These are phyloP conservation scores for Ormyrus rosae DNA, from an alignment of 2,888 invertebrate species.

Conservation along the genomic window DNA sequence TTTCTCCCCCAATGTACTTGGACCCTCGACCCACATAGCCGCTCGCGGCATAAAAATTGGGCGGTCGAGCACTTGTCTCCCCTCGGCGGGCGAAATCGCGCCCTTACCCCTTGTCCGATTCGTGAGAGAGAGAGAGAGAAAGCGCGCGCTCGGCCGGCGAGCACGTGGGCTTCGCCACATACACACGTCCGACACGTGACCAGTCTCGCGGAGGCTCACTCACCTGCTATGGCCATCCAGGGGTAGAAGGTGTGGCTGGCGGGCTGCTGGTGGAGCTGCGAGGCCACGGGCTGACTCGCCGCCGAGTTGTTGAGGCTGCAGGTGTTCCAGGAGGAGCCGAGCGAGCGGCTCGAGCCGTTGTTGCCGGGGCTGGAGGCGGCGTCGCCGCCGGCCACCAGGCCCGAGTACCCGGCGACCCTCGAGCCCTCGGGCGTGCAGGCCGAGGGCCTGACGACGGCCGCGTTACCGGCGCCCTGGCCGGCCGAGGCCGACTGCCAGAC, in stretches of 20 bases:
- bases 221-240: slow-evolving; percentile 99
- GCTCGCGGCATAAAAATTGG: slow-evolving; percentile 4
- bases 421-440: slow-evolving; percentile 92
- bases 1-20: no score
- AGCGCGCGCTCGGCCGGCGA: slow-evolving; percentile 42
- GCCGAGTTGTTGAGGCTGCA: slow-evolving; percentile 90
- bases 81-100: no score
- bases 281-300: slow-evolving; percentile 85
- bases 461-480: slow-evolving; percentile 76
- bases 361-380: slow-evolving; percentile 85
- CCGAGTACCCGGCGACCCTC: slow-evolving; percentile 85
- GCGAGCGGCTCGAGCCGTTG: slow-evolving; percentile 79
- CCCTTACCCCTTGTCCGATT: no score
- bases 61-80: neutral
- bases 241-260: slow-evolving; percentile 97
- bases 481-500: slow-evolving; percentile 85
- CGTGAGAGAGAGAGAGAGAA: slow-evolving; percentile 20
- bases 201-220: slow-evolving; percentile 74
- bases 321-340: slow-evolving; percentile 91
- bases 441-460: slow-evolving; percentile 85
- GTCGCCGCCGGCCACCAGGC: slow-evolving; percentile 87
- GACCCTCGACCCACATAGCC: neutral
- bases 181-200: neutral
- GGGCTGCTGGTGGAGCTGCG: slow-evolving; percentile 91
- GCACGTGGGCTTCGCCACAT: slow-evolving; percentile 57